Evolutionary conservation across 2,113 vertebrate species (phyloP).

Genomic region (Takifugu bimaculatus): DNA sequence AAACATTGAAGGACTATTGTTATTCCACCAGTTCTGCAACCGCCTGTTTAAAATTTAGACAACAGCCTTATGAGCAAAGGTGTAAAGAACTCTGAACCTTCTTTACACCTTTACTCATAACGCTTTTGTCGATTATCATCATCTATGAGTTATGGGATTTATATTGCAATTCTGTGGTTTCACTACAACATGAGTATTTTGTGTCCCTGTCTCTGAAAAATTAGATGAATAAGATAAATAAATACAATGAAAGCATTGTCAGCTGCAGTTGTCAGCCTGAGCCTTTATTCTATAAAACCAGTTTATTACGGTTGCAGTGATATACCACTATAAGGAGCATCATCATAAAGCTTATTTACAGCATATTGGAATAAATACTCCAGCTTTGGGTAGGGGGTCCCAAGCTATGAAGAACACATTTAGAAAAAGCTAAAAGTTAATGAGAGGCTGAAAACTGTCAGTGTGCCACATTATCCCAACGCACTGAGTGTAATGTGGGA

Average conservation of each 20-base stretch:
- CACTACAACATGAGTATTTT: background rate
- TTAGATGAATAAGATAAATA: too few species aligned
- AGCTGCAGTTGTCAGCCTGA: too few species aligned
- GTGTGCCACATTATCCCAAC: conserved; percentile 29
- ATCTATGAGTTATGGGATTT: background rate
- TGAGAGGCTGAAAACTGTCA: conserved; percentile 29
- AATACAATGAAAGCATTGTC: too few species aligned
- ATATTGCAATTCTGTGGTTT: background rate
- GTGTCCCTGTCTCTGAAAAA: background rate
- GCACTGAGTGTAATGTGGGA: conserved; percentile 27
- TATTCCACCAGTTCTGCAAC: conserved; percentile 5
- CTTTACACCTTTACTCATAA: too few species aligned
- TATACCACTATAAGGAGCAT: background rate
- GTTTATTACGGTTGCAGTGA: too few species aligned
- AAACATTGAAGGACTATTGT: conserved; percentile 20
- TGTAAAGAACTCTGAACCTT: too few species aligned
- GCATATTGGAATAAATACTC: conserved; percentile 19
- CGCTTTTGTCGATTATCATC: too few species aligned
- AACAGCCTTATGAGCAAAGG: too few species aligned
- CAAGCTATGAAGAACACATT: conserved; percentile 20
- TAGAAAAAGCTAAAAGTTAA: conserved; percentile 33
- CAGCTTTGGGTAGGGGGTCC: background rate
- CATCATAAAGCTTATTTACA: conserved; percentile 9
- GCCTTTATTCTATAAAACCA: too few species aligned
- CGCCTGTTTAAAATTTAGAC: background rate